Base-by-base conservation (phyloP, 1,140 invertebrate genomes). In the Venturia canescens region DNA sequence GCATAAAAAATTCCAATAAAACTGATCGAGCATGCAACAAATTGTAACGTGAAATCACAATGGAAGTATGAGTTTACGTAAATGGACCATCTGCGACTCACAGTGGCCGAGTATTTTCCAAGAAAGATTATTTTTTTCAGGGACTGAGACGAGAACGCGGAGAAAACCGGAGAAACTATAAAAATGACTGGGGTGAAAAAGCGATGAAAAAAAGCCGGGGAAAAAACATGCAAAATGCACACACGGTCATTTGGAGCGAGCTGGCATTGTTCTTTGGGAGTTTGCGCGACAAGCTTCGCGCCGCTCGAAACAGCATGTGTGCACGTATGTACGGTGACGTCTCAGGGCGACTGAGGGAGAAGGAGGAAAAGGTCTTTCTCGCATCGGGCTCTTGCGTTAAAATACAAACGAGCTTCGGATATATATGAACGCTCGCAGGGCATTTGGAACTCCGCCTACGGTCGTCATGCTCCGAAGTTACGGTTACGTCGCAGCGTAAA, bases 391-490 rank as follows among this genome's bases (percentile, higher is more conserved):
- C 26, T 31, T 31, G 57, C 48, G 57, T 26, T 63, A 15, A 67
- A 78, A 50, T 53, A 27, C 27, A 31, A 76, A 66, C 77, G 77
- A 63, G 72, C 60, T 3, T 26, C 60, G 60, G 1, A 15, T 63
- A 63, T 63, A 63, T 80, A 79, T 81, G 80, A 34, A 44, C 38
- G 38, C n/a, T 3, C 38, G 79, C 66, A 71, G 31, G 81, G 70
- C 57, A 31, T 29, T 26, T 67, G 5, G 29, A 78, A 60, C 83
- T 85, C 86, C 86, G 84, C 86, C 86, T 84, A 84, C 84, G 78
- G 79, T 79, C 79, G 38, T 48, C 29, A 63, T 66, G 75, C 53
- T 78, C 76, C 50, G 74, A 71, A 78, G 44, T 72, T 69, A 69
- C 66, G 66, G 66, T 69, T 31, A 31, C 27, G 31, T n/a, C 66